Evolutionary conservation across 2,797 vertebrate species (phyloP).

Genomic region (Vultur gryphus): DNA sequence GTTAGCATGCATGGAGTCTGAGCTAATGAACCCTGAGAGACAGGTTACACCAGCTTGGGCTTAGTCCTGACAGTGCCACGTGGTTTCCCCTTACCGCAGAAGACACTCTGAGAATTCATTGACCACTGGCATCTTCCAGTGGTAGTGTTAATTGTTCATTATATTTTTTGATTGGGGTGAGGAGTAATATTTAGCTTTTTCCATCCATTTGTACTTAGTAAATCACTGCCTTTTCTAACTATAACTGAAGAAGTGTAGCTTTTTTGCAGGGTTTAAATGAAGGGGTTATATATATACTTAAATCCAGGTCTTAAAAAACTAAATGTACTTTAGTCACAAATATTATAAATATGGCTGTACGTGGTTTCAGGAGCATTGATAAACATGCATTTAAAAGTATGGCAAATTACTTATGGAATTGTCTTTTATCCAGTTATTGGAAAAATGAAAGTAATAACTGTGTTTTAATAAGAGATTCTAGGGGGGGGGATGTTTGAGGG

Average conservation of each 20-base stretch:
- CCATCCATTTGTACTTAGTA: background rate
- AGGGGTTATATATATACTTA: constrained; percentile 33
- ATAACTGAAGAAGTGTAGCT: constrained; percentile 21
- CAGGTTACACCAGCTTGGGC: background rate
- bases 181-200: background rate
- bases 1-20: rapidly evolving
- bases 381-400: background rate
- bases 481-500: background rate
- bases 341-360: constrained; percentile 8
- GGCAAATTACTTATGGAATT: background rate
- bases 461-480: background rate
- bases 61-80: background rate
- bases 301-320: constrained; percentile 61
- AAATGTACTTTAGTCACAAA: constrained; percentile 42
- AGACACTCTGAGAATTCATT: background rate
- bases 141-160: background rate
- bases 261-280: constrained; percentile 62
- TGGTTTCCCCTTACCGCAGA: background rate
- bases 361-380: constrained; percentile 22
- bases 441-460: background rate
- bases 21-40: background rate
- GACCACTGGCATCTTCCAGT: background rate
- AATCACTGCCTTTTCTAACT: constrained; percentile 25
- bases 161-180: background rate
- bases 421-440: background rate